Base-by-base conservation (phyloP, 2,888 invertebrate species). In the Drepanosiphum platanoidis region DNA sequence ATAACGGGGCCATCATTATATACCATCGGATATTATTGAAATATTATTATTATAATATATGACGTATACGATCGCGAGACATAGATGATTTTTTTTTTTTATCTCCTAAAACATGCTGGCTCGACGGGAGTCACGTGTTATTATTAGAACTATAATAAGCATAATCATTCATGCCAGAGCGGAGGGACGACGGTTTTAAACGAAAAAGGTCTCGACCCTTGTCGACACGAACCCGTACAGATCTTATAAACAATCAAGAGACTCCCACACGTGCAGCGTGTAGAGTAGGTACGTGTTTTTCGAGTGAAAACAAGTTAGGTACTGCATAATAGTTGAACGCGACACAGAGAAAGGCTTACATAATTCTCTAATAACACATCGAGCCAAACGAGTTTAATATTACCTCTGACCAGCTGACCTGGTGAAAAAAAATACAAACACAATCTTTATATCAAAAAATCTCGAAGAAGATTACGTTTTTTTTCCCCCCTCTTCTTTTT, bases 371-470 rank as follows among this genome's bases (percentile, higher is more conserved):
- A 27, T 42, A 78, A 66, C 39, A n/a, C 79, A 32, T 66, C 79
- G 13, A n/a, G 8, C 79, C 8, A 46, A 79, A 79, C n/a, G 32
- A 66, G 34, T 79, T 68, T 79, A 78, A 30, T 42, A 79, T 79
- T 78, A 66, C 78, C 66, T 78, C 39, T 68, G 79, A 79, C 79
- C 66, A 9, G 79, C 39, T 68, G 79, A 79, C 79, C 66, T 22
- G 66, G n/a, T 32, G 39, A 79, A 64, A n/a, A 66, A 78, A 46
- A n/a, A 75, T 9, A 13, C 7, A 30, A 61, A 8, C n/a, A 79
- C 27, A 11, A 27, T n/a, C 22, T 15, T n/a, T n/a, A 32, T 32
- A 46, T 46, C 13, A 46, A 42, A 34, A 66, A 66, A 32, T 22
- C 34, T 18, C 7, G 30, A 4, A 68, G 34, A 68, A 36, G 18